Conservation (phyloP, 2,113 vertebrate genomes). For the Rhea americana region DNA sequence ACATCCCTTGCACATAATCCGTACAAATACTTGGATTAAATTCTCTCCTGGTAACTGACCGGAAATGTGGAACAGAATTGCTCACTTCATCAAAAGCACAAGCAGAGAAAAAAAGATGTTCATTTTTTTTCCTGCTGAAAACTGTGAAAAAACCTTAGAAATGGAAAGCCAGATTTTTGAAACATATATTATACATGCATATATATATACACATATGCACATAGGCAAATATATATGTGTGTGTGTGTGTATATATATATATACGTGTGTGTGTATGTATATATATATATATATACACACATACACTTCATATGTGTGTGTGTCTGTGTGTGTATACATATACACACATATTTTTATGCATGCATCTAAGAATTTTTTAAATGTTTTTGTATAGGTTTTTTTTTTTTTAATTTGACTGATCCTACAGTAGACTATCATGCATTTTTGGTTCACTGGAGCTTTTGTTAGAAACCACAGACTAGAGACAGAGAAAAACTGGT, state of each 20-base stretch:
- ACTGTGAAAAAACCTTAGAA: background rate
- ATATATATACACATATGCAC: background rate
- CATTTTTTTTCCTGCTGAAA: constrained; percentile 16
- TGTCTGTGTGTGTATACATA: background rate
- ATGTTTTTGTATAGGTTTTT: background rate
- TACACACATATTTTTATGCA: too few species aligned
- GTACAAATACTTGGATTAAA: constrained; percentile 29
- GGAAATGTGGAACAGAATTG: constrained; percentile 8
- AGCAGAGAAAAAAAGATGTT: background rate
- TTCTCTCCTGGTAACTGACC: background rate
- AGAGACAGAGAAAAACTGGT: background rate
- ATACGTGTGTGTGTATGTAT: too few species aligned
- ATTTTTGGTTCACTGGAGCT: background rate
- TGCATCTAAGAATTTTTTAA: background rate
- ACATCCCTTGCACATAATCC: constrained; percentile 6
- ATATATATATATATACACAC: background rate
- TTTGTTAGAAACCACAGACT: background rate
- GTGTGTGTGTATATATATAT: too few species aligned
- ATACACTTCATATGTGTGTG: background rate
- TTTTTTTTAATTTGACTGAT: background rate
- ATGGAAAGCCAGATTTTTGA: background rate
- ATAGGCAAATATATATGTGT: background rate
- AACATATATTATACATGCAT: background rate
- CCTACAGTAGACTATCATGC: background rate
- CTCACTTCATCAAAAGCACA: constrained; percentile 4